Percentiles rank a stretch among this genome's conserved stretches.
phyloP scores from a whole-genome alignment of 2,797 vertebrate genomes.

The Gymnodraco acuticeps region DNA sequence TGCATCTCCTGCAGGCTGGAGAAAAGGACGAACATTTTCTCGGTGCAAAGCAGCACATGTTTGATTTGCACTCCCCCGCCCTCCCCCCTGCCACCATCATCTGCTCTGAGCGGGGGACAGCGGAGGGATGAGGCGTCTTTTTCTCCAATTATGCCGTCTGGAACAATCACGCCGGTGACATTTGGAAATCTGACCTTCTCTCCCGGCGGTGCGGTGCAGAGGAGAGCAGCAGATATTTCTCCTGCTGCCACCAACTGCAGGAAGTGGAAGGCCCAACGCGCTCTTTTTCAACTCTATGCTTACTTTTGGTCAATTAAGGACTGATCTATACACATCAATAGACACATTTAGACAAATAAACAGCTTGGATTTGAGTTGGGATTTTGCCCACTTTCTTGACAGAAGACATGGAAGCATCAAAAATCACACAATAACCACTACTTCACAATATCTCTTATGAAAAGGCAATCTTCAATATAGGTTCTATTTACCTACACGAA shows the following conservation, averaged over 20 bases:
- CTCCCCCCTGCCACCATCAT: slow-evolving; percentile 34
- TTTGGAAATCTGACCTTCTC: slow-evolving; percentile 88
- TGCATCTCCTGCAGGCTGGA: slow-evolving; percentile 25
- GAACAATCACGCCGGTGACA: slow-evolving; percentile 87
- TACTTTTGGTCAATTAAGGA: no score
- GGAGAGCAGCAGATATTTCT: slow-evolving; percentile 57
- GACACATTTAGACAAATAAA: no score
- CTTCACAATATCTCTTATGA: no score
- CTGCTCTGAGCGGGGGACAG: slow-evolving; percentile 44
- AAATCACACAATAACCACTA: no score
- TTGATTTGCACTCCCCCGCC: slow-evolving; percentile 46
- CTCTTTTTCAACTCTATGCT: not conserved
- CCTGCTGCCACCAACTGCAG: slow-evolving; percentile 24
- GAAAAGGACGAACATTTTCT: slow-evolving; percentile 30
- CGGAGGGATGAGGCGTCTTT: slow-evolving; percentile 56
- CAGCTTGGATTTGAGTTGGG: no score
- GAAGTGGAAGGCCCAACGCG: not conserved
- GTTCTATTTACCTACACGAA: no score
- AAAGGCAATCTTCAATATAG: no score
- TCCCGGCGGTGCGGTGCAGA: slow-evolving; percentile 68
- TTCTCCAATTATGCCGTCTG: slow-evolving; percentile 87
- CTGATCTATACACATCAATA: no score
- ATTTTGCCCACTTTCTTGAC: no score
- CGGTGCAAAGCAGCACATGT: slow-evolving; percentile 56
- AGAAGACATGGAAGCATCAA: no score